Evolutionary conservation across 1,140 invertebrate species (phyloP), one percentile per base, ranked within the genome.

Genomic region (Himalopsyche phryganea): DNA sequence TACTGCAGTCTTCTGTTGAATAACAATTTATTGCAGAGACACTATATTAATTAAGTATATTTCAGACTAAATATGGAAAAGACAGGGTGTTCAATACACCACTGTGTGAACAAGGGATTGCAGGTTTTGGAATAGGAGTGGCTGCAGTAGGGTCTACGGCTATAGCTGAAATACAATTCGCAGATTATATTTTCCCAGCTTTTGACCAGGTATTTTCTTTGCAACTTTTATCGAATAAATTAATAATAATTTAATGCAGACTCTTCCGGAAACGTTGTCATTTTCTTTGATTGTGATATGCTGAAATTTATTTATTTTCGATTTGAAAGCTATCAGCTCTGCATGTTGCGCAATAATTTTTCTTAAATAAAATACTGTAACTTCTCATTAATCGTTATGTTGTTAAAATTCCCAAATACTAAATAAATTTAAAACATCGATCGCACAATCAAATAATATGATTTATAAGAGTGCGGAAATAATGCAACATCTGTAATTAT

Each of bases 121-220:
- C 88, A 6, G 96, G 95, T 0, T 98, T 99, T 79, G 97, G 90
- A 0, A 98, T 99, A 61, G 98, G 97, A 9, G 74, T 94, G 14
- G 96, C 97, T 0, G 88, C 85, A 5, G 80, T 83, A 1, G 97
- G 96, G 9, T 81, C 89, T 0, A 98, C 93, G 1, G 92, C 96
- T 0, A 95, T 99, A 60, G 96, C 96, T 13, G 97, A 99, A 81
- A 98, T 99, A 68, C 98, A 99, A 77, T 99, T 99, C 82, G 96
- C 94, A 6, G 98, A 99, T 79, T 99, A 99, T 68, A 99, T 99
- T 63, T 98, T 92, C 72, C 97, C 98, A 13, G 97, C 96, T 1
- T 98, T 99, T 79, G 98, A 99, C 81, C 97, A 99, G 82, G 92
- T 95, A 68, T 20, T 9, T 48, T 4, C 2, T 46, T n/a, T 4